Conservation (phyloP, 2,113 vertebrate species). For the Thunnus thynnus region DNA sequence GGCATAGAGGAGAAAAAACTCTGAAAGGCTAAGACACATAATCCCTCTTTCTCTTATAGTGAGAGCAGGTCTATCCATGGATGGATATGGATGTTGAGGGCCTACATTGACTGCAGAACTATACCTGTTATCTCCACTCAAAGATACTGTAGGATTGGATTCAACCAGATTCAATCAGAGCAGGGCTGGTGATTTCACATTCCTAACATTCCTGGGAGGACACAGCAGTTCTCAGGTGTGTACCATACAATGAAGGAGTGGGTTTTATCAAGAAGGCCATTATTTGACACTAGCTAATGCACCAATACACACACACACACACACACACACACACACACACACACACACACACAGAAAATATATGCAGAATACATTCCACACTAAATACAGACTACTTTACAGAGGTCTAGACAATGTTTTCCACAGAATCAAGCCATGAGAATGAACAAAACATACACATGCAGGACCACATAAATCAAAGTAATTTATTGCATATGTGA, state of each 20-base stretch:
- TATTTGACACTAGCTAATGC: constrained; percentile 35
- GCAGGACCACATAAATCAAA: constrained; percentile 29
- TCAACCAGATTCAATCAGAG: constrained; percentile 65
- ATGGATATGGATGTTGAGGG: constrained; percentile 60
- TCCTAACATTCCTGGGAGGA: constrained; percentile 36
- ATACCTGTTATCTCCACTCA: constrained; percentile 63
- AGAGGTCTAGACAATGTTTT: constrained; percentile 18
- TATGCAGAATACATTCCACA: constrained; percentile 21
- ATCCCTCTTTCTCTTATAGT: constrained; percentile 72
- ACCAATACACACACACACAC: constrained; percentile 14
- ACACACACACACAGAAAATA: neutral
- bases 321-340: neutral
- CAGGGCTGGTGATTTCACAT: constrained; percentile 18
- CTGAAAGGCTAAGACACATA: constrained; percentile 74
- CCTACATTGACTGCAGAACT: constrained; percentile 53
- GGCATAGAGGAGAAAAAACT: constrained; percentile 59
- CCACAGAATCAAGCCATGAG: constrained; percentile 16
- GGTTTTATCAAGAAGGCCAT: constrained; percentile 34
- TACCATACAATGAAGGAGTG: neutral
- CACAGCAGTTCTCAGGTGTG: constrained; percentile 6
- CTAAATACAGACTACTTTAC: constrained; percentile 19
- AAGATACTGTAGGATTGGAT: constrained; percentile 67
- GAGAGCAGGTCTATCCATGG: constrained; percentile 57
- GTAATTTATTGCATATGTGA: constrained; percentile 59
- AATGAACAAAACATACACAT: constrained; percentile 34